Percentiles rank a stretch among this genome's conserved stretches.
Conservation (phyloP, 35 echinoderm and acorn worm species). For the Apostichopus parvimensis region DNA sequence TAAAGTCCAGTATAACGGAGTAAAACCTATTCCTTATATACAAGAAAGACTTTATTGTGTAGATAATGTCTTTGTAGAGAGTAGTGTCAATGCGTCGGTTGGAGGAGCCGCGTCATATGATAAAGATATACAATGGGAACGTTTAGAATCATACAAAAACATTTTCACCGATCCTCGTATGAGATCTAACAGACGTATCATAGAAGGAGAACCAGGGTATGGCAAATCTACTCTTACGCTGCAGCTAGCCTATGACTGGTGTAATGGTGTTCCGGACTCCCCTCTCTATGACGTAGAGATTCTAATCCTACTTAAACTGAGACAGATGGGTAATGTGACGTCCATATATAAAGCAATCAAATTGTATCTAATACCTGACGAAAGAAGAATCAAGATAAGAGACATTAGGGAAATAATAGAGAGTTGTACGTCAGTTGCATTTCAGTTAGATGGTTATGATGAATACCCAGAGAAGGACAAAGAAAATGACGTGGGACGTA, state of each 20-base stretch:
- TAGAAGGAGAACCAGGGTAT: neutral
- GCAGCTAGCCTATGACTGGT: constrained; percentile 1
- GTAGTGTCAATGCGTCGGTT: neutral
- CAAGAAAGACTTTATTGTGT: neutral
- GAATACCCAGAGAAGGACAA: too few relatives aligned
- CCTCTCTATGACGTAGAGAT: neutral
- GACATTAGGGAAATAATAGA: neutral
- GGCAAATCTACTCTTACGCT: neutral
- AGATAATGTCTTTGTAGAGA: neutral
- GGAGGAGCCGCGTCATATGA: neutral
- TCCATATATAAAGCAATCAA: neutral
- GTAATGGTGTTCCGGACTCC: neutral
- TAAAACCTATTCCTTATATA: neutral
- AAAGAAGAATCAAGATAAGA: neutral
- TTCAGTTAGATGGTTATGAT: too few relatives aligned
- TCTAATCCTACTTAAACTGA: neutral
- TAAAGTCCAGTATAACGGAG: neutral
- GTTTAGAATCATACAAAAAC: constrained; percentile 2
- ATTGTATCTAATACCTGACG: neutral
- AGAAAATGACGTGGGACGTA: too few relatives aligned
- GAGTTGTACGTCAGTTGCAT: neutral
- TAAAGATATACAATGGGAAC: neutral
- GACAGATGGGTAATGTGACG: neutral
- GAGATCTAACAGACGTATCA: constrained; percentile 12
- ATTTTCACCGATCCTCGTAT: neutral